Conservation (phyloP, 2,113 vertebrate species). For the Cyprinodon tularosa region DNA sequence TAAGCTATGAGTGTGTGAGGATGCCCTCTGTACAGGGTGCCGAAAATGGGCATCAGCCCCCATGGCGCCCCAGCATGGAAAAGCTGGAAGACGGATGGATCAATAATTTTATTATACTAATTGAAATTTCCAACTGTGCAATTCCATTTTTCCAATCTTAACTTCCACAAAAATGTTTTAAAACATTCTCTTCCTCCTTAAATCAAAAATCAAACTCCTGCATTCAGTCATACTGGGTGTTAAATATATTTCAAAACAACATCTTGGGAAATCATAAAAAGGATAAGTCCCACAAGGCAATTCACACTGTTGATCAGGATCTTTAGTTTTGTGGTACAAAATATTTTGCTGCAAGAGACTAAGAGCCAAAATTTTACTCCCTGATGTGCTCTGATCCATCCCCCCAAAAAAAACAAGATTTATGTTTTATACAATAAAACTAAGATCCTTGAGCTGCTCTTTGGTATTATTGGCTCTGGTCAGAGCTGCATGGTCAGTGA, state of each 20-base stretch:
- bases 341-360: not conserved
- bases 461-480: not conserved
- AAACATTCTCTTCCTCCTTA: too few species aligned
- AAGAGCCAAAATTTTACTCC: not conserved
- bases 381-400: not conserved
- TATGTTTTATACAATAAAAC: not conserved
- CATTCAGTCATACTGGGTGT: not conserved
- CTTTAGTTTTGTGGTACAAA: conserved; percentile 5
- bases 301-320: not conserved
- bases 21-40: too few species aligned
- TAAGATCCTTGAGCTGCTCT: not conserved
- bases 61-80: too few species aligned
- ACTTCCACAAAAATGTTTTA: too few species aligned
- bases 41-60: too few species aligned
- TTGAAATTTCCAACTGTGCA: too few species aligned
- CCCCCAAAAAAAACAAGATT: not conserved
- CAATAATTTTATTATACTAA: too few species aligned
- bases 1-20: too few species aligned
- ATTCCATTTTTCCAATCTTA: too few species aligned
- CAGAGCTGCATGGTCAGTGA: not conserved
- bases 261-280: not conserved
- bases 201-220: too few species aligned
- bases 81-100: too few species aligned
- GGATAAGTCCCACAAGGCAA: not conserved
- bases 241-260: not conserved